Conservation (phyloP, 2,113 vertebrate species). For the Centropus unirufus region DNA sequence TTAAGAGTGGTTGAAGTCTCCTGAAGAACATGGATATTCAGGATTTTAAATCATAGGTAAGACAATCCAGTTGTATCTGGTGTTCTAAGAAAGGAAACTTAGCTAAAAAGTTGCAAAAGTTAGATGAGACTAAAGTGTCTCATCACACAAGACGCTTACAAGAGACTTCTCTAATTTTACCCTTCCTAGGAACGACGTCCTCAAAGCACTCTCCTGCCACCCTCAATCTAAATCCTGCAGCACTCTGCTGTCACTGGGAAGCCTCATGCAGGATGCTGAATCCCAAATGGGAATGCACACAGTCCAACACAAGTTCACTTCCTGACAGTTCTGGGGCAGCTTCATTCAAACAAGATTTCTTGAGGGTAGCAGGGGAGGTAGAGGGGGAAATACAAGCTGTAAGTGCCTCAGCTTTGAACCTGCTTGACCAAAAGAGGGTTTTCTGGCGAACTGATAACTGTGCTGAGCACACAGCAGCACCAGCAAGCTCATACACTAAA, state of each 20-base stretch:
- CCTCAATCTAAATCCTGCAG: background rate
- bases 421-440: background rate
- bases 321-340: background rate
- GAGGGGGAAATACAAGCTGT: background rate
- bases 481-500: background rate
- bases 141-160: background rate
- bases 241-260: background rate
- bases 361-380: background rate
- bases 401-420: background rate
- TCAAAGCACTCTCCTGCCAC: background rate
- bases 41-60: background rate
- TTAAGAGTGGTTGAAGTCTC: background rate
- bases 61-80: background rate
- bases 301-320: background rate
- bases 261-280: background rate
- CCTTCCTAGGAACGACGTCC: background rate
- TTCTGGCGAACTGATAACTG: background rate
- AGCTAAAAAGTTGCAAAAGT: background rate
- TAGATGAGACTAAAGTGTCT: background rate
- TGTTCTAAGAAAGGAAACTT: background rate
- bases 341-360: background rate
- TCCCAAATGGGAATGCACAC: background rate
- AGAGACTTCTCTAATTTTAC: background rate
- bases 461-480: background rate
- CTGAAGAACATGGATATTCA: background rate